Evolutionary conservation across 2,797 vertebrate genomes (phyloP), one percentile per base, ranked within the genome.

Genomic region (Hydrophis major): DNA sequence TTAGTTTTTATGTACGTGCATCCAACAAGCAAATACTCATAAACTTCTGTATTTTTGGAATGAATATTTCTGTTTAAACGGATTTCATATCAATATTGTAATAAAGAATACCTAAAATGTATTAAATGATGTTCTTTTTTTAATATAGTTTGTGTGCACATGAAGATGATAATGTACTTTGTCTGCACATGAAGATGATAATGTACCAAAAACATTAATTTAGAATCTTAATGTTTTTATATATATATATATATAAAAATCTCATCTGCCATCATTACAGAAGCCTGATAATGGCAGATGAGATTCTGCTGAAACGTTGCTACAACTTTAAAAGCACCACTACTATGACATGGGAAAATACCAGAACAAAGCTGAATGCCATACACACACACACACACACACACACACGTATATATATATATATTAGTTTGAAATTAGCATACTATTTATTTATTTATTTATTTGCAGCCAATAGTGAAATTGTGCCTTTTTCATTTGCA

Each of bases 81-180:
- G 60, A 83, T 94, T 96, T 96, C 53, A 53, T 14, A 78, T 14
- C 57, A 69, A 28, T 37, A 22, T 13, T 90, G 61, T 91, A 97
- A 95, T 96, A 96, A 97, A 96, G 55, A 86, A 93, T n/a, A 28
- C 91, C 22, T 63, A 60, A 93, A 93, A 13, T 93, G 6, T 92
- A 93, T 78, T 92, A 2, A 93, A 90, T 61, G 69, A 92, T 56
- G 11, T 20, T 74, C 74, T 93, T 63, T 94, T 94, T 32, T 60
- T 96, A 93, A n/a, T 89, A 90, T 37, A 27, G 6, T 88, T 63
- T 91, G 22, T 18, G 2, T 92, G 22, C 12, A 89, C 78, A 78
- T n/a, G 78, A 91, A 94, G 89, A 20, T 95, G 25, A 61, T 25
- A 25, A 93, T 87, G 42, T 28, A 27, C 4, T 50, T 55, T 93